Percentiles rank a stretch among this genome's conserved stretches.
phyloP scores from a whole-genome alignment of 2,113 vertebrate species.

The Ifrita kowaldi region DNA sequence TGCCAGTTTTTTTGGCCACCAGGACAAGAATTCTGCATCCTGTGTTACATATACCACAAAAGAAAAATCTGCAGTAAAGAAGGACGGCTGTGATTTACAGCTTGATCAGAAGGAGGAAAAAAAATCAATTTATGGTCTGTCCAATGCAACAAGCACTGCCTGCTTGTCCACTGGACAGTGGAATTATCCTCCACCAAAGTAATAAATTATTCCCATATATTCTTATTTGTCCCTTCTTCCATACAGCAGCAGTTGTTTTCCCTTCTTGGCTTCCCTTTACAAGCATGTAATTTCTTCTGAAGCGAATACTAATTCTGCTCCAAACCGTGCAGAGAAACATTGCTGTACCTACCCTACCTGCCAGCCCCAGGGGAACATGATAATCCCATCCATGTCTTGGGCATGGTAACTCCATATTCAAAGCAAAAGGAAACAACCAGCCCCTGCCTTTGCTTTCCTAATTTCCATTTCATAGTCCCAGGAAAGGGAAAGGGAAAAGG shows the following conservation, averaged over 20 bases:
- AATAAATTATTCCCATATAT: conserved; percentile 40
- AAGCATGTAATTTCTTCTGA: conserved; percentile 28
- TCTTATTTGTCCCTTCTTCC: conserved; percentile 1
- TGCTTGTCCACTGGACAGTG: conserved; percentile 45
- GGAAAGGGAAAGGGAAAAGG: not conserved
- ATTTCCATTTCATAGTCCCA: not conserved
- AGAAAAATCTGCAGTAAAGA: not conserved
- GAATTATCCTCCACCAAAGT: conserved; percentile 48
- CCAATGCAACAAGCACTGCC: conserved; percentile 35
- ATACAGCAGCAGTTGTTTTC: conserved; percentile 16
- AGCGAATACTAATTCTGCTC: not conserved
- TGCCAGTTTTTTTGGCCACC: not conserved
- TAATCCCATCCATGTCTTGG: not conserved
- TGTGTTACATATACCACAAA: not conserved
- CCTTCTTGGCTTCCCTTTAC: not conserved
- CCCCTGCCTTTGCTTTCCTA: not conserved
- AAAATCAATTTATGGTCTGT: conserved; percentile 63
- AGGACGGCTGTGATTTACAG: conserved; percentile 54
- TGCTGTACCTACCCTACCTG: not conserved
- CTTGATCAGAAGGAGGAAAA: conserved; percentile 49
- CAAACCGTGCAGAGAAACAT: not conserved
- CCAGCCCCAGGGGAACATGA: not conserved
- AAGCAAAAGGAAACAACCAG: not conserved
- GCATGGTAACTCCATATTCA: not conserved
- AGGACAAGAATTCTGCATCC: not conserved